phyloP scores from a whole-genome alignment of 2,113 vertebrate species.

The Lagopus muta region DNA sequence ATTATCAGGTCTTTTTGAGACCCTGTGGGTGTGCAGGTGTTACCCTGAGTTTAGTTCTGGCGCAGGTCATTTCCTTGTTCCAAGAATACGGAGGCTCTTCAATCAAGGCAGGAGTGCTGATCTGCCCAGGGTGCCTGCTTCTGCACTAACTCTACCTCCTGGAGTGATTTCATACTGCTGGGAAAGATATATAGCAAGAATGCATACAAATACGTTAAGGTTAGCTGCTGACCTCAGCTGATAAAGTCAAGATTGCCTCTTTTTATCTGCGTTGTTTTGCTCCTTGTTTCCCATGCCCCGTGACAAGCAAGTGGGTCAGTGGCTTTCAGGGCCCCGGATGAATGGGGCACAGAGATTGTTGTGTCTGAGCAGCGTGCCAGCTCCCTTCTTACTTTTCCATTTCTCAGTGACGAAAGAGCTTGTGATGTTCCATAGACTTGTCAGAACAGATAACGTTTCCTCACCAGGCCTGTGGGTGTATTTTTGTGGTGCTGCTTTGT shows the following conservation, averaged over 20 bases:
- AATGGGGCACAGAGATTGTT: neutral
- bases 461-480: neutral
- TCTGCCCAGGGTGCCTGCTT: neutral
- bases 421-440: neutral
- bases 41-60: neutral
- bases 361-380: neutral
- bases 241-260: neutral
- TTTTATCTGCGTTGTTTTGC: neutral
- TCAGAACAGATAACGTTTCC: neutral
- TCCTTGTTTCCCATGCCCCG: neutral
- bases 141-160: rapidly evolving
- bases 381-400: neutral
- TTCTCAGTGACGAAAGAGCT: neutral
- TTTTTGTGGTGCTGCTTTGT: constrained; percentile 9
- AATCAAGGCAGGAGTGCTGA: neutral
- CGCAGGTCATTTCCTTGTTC: neutral
- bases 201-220: rapidly evolving
- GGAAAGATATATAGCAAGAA: neutral
- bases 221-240: neutral
- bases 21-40: neutral
- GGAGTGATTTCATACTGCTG: neutral
- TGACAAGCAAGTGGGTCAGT: neutral
- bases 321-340: neutral
- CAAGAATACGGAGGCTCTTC: neutral
- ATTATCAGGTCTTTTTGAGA: neutral